Evolutionary conservation across 2,888 invertebrate genomes (phyloP), one percentile per base, ranked within the genome.

Genomic region (Monoplex corrugatus): DNA sequence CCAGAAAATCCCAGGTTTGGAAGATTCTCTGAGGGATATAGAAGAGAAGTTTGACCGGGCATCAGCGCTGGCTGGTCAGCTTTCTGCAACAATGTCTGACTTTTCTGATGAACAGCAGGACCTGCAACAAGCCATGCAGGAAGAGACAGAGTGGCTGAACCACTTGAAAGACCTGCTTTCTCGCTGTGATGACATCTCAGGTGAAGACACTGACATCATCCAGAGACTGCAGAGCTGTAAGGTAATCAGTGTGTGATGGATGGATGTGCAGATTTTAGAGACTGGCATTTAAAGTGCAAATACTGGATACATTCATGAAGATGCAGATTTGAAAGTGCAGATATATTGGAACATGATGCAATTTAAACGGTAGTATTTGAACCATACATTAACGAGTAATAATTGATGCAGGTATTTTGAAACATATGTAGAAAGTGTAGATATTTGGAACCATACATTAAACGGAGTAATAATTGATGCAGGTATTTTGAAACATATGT

Each of bases 171-270:
- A 95, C 45, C 90, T 91, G 89, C 93, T 95, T 8, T 92, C 93
- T 19, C 93, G 94, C 88, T 94, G 94, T 91, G 95, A 95, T 89
- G 95, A 95, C 91, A 92, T 95, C 40, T 93, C 98, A 3, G 98
- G 99, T 0, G 98, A 98, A 92, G 98, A 98, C 94, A 97, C 97
- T 0, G 98, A 98, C 95, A 98, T 99, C 89, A 97, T 98, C 88
- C 97, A 97, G 92, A 97, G 98, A 89, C 96, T 98, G 1, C 97
- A 98, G 90, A 97, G 97, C 91, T 98, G 98, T 92, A 97, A 98
- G 94, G 97, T 95, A 90, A 87, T 91, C 28, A 23, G 43, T n/a
- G 1, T 68, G n/a, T n/a, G n/a, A n/a, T n/a, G n/a, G n/a, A n/a
- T n/a, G n/a, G n/a, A n/a, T n/a, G n/a, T n/a, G n/a, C n/a, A n/a